Evolutionary conservation across 2,113 vertebrate genomes (phyloP), one percentile per base, ranked within the genome.

Genomic region (Cryptoleucopteryx plumbea): DNA sequence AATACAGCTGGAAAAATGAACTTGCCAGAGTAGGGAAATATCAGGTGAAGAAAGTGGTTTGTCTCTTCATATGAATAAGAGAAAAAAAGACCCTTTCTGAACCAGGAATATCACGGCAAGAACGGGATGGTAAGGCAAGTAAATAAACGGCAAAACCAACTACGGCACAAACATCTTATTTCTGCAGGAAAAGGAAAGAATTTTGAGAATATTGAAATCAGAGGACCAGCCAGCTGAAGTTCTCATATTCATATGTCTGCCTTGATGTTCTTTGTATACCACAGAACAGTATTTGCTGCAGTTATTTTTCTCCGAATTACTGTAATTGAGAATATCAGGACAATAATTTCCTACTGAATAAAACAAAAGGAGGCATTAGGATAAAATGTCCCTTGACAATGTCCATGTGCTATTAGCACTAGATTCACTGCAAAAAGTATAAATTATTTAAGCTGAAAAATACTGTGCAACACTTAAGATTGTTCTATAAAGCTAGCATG

Each of bases 301-400:
- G 34, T 52, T 93, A 65, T 75, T 96, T 93, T 91, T 68, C 52
- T 84, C 81, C 84, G 31, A 89, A 86, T 95, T 94, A 89, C 86
- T 79, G 68, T 94, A 94, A 96, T 48, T 89, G 65, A 71, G 34
- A 92, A 68, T 94, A 94, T 65, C 80, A 93, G 55, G 68, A 74
- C 27, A 84, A 79, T 94, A 63, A 92, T 92, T 84, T 96, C 62
- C 77, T 93, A 72, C 56, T 94, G 83, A 96, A 96, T 94, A 94
- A 96, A 96, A 94, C 90, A 95, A 75, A 92, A 95, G 86, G 43
- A 88, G 16, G 7, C 91, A 94, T 92, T 94, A 96, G 55, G 45
- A 94, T 94, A 86, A 94, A 88, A 65, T 42, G 86, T 94, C 86
- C 58, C 92, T 79, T 94, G 88, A 91, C 48, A 89, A 50, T 38